Evolutionary conservation across 37 sponge, comb jelly and placozoan species (phyloP), one percentile per base, ranked within the genome.

Genomic region (Halichondria panicea): DNA sequence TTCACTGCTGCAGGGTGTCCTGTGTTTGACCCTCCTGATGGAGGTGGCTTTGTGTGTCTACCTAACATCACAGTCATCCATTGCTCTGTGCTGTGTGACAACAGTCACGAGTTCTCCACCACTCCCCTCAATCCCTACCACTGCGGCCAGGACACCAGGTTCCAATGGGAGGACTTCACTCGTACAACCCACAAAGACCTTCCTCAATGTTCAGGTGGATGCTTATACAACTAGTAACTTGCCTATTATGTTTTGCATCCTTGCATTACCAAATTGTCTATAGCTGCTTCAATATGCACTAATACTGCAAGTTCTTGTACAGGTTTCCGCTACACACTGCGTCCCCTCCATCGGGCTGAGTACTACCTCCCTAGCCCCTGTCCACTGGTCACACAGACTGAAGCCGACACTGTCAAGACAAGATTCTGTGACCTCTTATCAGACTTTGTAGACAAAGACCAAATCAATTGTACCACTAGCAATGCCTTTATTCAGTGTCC

Each of bases 1-100:
- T 58, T 12, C 27, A 38, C 28, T 5, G 11, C 21, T 43, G 19
- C 66, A 77, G 78, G 78, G 2, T 77, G 78, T 27, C 66, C 45
- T 24, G 36, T 54, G 22, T 54, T 77, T 77, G 55, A 63, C 21
- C 78, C 78, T 36, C 78, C 78, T 4, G 24, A 21, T 22, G 24
- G 67, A n/a, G 78, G 78, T 38, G 78, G 48, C 18, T 66, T 77
- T 52, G 55, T 66, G 36, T 77, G 78, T 18, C 24, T 77, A n/a
- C 22, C 38, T 19, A 67, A 34, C 9, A 67, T 55, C 25, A 28
- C 40, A 27, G 54, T 53, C 21, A 77, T 77, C 54, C 66, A 77
- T 55, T 77, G 78, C 39, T 66, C 67, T 27, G 78, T 77, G 55
- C 40, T 38, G 35, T 77, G 78, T 34, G 78, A 77, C 43, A 65